phyloP scores from a whole-genome alignment of 2,113 vertebrate species.

The Xenus cinereus region DNA sequence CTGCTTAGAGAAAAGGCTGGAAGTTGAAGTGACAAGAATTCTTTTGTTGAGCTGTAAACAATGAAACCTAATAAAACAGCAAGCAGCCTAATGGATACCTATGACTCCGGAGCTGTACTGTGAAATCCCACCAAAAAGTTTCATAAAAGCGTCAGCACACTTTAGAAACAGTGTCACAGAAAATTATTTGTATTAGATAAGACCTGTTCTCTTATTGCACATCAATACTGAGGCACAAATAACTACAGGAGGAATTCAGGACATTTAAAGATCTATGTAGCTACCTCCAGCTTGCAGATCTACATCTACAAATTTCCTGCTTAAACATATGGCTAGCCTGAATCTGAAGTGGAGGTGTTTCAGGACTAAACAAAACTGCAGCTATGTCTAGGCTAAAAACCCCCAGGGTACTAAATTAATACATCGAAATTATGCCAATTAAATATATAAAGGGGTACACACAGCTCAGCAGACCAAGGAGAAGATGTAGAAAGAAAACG shows the following conservation, averaged over 20 bases:
- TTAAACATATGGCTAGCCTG: neutral
- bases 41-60: neutral
- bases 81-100: neutral
- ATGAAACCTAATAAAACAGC: neutral
- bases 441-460: neutral
- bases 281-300: neutral
- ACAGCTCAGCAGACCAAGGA: neutral
- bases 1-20: neutral
- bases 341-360: neutral
- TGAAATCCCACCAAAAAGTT: neutral
- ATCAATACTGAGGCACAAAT: neutral
- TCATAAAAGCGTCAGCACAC: neutral
- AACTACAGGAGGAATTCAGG: neutral
- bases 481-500: neutral
- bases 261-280: neutral
- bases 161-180: neutral
- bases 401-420: neutral
- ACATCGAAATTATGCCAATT: neutral
- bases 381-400: neutral
- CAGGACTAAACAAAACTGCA: neutral
- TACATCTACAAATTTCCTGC: neutral
- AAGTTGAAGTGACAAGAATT: neutral
- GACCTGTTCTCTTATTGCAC: neutral
- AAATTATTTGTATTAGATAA: neutral
- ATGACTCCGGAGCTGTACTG: neutral